Base-by-base conservation (phyloP, 2,797 vertebrate genomes). In the Cyprinella venusta region DNA sequence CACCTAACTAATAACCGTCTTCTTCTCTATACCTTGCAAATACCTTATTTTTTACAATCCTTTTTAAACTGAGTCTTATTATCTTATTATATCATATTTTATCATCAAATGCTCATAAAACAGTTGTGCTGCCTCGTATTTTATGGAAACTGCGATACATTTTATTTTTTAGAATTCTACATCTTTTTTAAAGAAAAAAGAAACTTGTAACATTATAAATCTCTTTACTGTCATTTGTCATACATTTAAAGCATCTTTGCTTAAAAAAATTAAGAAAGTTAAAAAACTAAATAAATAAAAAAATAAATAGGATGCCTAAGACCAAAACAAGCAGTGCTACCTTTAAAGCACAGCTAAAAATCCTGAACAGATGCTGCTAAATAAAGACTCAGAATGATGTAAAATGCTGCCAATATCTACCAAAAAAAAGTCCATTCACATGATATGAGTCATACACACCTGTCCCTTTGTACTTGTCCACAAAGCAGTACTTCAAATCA, bases 391-490 rank as follows among this genome's bases (percentile, higher is more conserved):
- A 33, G 21, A 8, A 40, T 38, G 1, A 8, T 16, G 24, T 30
- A 30, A 52, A 52, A 52, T 30, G 0, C 9, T 38, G 54, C n/a
- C 33, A 75, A 75, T 40, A 15, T 26, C 6, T 7, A 9, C 26
- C 12, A 52, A 12, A 21, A 30, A n/a, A 50, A 19, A 36, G 18
- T 45, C 18, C 6, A 30, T 42, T 65, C 48, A 61, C 38, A 6
- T 52, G 9, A 52, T 38, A 26, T 26, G 54, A 50, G 16, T 80
- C 36, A 80, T 6, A 95, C 96, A 92, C 91, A 97, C 97, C 97
- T 91, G 97, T 98, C 87, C 97, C 97, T 89, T 98, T 98, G 93
- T 97, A 97, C 87, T 97, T 98, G 94, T 98, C 97, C 89, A 98
- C 97, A 89, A 98, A 98, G 92, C 97, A 98, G 94, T 98, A 98